Evolutionary conservation across 2,113 vertebrate genomes (phyloP).

Genomic region (Aix galericulata): DNA sequence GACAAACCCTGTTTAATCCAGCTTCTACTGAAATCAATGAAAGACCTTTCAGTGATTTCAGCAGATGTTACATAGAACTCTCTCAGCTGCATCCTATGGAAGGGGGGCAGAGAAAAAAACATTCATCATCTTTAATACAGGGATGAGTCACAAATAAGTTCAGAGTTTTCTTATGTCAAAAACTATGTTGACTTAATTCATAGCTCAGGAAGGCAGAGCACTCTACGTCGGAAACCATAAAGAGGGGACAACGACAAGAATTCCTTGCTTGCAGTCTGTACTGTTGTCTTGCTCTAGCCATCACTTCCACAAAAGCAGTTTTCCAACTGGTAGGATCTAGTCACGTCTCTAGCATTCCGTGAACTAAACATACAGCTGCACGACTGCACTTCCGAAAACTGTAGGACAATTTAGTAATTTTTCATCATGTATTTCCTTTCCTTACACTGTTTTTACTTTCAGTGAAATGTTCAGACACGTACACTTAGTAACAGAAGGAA

Average conservation of each 20-base stretch:
- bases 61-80: neutral
- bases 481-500: neutral
- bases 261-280: neutral
- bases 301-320: neutral
- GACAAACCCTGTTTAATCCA: slow-evolving; percentile 31
- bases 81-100: neutral
- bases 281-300: neutral
- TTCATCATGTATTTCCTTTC: neutral
- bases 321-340: neutral
- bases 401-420: neutral
- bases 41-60: neutral
- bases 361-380: neutral
- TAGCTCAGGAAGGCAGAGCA: neutral
- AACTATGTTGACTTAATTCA: neutral
- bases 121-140: neutral
- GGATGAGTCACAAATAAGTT: neutral
- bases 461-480: neutral
- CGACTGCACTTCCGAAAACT: neutral
- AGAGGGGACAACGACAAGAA: neutral
- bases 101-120: neutral
- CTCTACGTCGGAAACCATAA: neutral
- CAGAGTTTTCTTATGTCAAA: neutral
- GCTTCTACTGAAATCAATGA: neutral
- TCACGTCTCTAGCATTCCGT: neutral
- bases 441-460: neutral